Base-by-base conservation (phyloP, 2,113 vertebrate species). In the Leiothrix lutea region DNA sequence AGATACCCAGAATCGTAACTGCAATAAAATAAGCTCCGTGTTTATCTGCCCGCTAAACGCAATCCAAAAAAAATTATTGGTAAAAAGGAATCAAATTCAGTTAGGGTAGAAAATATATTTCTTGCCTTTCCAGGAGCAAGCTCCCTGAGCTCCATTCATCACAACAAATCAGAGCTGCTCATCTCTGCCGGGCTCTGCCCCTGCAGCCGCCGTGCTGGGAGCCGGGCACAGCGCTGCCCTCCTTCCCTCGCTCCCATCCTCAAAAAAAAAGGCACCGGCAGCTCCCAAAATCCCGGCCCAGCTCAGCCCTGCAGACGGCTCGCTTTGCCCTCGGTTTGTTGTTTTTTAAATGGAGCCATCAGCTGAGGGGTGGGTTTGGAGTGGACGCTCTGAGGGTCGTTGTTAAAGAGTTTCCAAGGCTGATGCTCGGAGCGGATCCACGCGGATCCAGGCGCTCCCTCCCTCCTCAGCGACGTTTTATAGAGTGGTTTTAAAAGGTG, bases 51-150 rank as follows among this genome's bases (percentile, higher is more conserved):
- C 66, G 95, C 82, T 97, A 96, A 97, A 97, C 31, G 82, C 89
- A 94, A 96, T 94, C 97, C 96, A 65, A 86, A 93, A 74, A 77
- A 87, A 94, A 86, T 94, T 98, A 96, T 97, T 95, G 97, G 91
- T 70, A 97, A 96, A 96, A 96, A 97, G 97, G 96, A 97, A 95
- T 95, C 91, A 96, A 97, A 97, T 96, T 88, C 57, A 87, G 94
- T 96, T 94, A 97, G 1, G 72, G 93, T 92, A 92, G 80, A 92
- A 96, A 95, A 97, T 54, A 33, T 79, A 86, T 91, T 89, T 48
- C 92, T 81, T 90, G 82, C 64, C 80, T 86, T 87, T 78, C 11
- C 87, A 75, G 86, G 90, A 97, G 91, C 66, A 64, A 79, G 77
- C 64, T 94, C 91, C 94, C 78, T 38, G 62, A 96, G 95, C 70